These are phyloP conservation scores for Drosophila parvula DNA, from an alignment of 1,140 invertebrate species.

Conservation along the genomic window DNA sequence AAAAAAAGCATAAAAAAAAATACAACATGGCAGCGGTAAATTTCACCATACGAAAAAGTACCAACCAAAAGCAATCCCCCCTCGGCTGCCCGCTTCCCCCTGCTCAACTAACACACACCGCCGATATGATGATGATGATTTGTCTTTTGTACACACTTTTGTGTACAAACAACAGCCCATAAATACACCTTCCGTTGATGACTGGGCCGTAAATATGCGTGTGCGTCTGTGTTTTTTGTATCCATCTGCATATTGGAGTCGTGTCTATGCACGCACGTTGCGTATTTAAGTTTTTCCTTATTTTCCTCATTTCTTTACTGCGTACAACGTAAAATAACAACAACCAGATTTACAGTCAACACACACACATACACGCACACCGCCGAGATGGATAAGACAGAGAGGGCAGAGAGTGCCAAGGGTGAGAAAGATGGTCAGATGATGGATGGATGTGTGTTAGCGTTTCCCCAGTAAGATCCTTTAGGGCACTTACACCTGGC, in stretches of 20 bases:
- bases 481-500: slow-evolving; percentile 52
- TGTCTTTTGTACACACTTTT: slow-evolving; percentile 35
- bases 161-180: slow-evolving; percentile 43
- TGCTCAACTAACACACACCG: neutral
- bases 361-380: slow-evolving; percentile 36
- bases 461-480: slow-evolving; percentile 6
- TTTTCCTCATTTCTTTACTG: slow-evolving; percentile 16
- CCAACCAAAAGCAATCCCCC: slow-evolving; percentile 47
- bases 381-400: slow-evolving; percentile 13
- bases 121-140: slow-evolving; percentile 30
- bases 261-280: slow-evolving; percentile 8
- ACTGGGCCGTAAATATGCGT: slow-evolving; percentile 10
- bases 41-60: slow-evolving; percentile 69
- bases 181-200: slow-evolving; percentile 19
- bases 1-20: slow-evolving; percentile 56
- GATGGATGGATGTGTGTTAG: neutral
- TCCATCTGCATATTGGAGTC: neutral
- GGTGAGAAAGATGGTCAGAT: slow-evolving; percentile 7
- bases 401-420: neutral
- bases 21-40: slow-evolving; percentile 72
- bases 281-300: slow-evolving; percentile 12
- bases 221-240: neutral
- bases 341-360: slow-evolving; percentile 54
- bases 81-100: slow-evolving; percentile 4
- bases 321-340: slow-evolving; percentile 44